phyloP scores from a whole-genome alignment of 2,113 vertebrate species.

The Anseranas semipalmata region DNA sequence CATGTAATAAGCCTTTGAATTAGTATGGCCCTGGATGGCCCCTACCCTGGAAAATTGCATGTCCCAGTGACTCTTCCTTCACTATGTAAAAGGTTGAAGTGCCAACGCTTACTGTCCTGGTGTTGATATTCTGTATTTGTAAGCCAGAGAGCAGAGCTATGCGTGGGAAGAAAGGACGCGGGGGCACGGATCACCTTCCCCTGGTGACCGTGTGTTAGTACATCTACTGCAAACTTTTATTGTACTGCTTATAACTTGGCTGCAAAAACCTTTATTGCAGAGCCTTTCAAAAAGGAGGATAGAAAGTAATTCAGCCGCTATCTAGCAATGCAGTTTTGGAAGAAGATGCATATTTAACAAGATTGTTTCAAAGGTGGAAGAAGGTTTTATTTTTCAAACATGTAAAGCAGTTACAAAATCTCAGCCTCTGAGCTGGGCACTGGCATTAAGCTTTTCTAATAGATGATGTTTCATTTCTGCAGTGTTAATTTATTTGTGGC shows the following conservation, averaged over 20 bases:
- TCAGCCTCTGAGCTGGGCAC: neutral
- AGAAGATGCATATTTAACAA: neutral
- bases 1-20: neutral
- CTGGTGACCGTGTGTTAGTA: neutral
- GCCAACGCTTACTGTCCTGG: neutral
- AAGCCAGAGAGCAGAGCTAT: neutral
- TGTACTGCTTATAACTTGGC: neutral
- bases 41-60: neutral
- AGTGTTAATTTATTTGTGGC: neutral
- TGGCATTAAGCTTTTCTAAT: neutral
- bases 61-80: neutral
- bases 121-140: neutral
- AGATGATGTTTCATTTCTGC: neutral
- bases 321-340: neutral
- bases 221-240: neutral
- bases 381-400: neutral
- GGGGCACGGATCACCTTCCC: neutral
- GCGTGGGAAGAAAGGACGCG: neutral
- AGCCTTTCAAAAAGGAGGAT: neutral
- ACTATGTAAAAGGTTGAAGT: neutral
- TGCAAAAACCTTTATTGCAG: neutral
- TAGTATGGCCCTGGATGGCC: neutral
- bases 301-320: neutral
- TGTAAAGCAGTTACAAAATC: neutral
- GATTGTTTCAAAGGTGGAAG: neutral